Percentiles rank a stretch among this genome's conserved stretches.
phyloP scores from a whole-genome alignment of 2,888 invertebrate genomes.

The Lymantria dispar region DNA sequence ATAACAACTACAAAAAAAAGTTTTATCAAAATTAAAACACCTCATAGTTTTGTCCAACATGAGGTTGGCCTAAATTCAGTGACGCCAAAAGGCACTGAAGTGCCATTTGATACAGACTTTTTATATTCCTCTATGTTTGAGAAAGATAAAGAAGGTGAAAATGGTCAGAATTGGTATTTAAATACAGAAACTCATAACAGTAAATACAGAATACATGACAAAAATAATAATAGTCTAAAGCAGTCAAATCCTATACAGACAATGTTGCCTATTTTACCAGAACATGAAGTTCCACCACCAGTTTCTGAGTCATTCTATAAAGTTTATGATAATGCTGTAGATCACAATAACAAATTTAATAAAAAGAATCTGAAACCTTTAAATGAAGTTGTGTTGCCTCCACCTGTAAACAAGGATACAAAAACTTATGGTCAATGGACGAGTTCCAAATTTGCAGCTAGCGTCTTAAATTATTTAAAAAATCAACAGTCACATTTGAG shows the following conservation, averaged over 20 bases:
- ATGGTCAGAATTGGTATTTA: constrained; percentile 1
- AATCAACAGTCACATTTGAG: constrained; percentile 51
- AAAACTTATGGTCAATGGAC: constrained; percentile 68
- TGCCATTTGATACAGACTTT: neutral
- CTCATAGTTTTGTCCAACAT: constrained; percentile 46
- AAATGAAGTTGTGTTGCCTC: constrained; percentile 55
- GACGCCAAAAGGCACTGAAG: neutral
- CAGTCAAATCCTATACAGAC: constrained; percentile 13
- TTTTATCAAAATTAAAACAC: constrained; percentile 44
- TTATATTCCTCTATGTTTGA: neutral
- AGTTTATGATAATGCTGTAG: constrained; percentile 20
- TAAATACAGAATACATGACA: constrained; percentile 34
- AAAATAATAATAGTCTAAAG: constrained; percentile 13
- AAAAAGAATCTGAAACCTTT: constrained; percentile 31
- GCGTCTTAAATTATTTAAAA: constrained; percentile 66
- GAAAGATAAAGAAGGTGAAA: neutral
- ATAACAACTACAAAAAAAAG: constrained; percentile 31
- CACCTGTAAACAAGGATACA: constrained; percentile 42
- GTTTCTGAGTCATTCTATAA: constrained; percentile 27
- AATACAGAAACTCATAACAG: constrained; percentile 25
- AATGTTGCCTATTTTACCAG: constrained; percentile 41
- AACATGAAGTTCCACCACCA: constrained; percentile 64
- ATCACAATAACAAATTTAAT: constrained; percentile 8
- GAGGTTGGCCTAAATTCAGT: constrained; percentile 35
- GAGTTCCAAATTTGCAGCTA: constrained; percentile 63